Evolutionary conservation across 92 coral and sea anemone genomes (phyloP).

Genomic region (Porites divaricata): DNA sequence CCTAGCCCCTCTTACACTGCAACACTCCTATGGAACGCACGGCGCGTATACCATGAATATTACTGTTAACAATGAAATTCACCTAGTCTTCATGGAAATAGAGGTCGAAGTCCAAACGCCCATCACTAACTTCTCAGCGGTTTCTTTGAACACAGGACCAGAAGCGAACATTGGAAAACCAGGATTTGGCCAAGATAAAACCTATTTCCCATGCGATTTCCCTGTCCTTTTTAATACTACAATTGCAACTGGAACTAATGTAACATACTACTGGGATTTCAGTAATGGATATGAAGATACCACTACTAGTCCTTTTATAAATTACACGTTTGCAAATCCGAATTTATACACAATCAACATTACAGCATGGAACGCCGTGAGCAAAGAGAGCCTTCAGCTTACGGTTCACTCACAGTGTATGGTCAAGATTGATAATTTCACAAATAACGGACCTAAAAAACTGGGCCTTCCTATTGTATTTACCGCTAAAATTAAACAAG

Average conservation of each 20-base stretch:
- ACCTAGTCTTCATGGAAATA: constrained; percentile 36
- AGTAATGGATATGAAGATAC: constrained; percentile 65
- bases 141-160: constrained; percentile 70
- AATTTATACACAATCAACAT: constrained; percentile 44
- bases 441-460: constrained; percentile 65
- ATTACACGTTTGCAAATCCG: constrained; percentile 50
- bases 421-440: constrained; percentile 50
- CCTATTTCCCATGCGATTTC: constrained; percentile 71
- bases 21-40: constrained; percentile 50
- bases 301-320: constrained; percentile 16
- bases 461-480: constrained; percentile 52
- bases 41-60: constrained; percentile 74
- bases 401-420: constrained; percentile 42
- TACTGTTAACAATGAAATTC: constrained; percentile 62
- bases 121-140: constrained; percentile 32
- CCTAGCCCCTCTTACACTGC: constrained; percentile 37
- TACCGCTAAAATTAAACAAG: constrained; percentile 36
- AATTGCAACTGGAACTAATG: constrained; percentile 85
- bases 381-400: not conserved
- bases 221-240: constrained; percentile 52
- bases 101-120: constrained; percentile 81
- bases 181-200: constrained; percentile 66
- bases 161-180: constrained; percentile 70
- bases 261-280: constrained; percentile 69
- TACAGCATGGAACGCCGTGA: constrained; percentile 66